phyloP scores from a whole-genome alignment of 2,888 invertebrate genomes.

The Euzophera pinguis region DNA sequence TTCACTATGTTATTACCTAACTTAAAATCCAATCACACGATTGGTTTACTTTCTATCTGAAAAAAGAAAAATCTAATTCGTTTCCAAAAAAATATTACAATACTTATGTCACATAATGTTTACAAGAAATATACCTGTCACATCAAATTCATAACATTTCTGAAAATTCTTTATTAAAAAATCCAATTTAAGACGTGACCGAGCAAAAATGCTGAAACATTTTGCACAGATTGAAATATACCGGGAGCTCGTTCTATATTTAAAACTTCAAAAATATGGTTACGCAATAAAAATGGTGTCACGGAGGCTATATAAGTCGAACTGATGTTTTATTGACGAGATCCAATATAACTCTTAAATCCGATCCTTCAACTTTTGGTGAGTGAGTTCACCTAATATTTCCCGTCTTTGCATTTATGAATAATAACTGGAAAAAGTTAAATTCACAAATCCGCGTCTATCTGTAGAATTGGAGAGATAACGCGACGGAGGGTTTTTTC shows the following conservation, averaged over 20 bases:
- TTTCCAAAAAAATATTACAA: too few relatives aligned
- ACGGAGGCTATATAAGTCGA: slow-evolving; percentile 21
- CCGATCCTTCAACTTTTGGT: slow-evolving; percentile 56
- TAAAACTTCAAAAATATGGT: background rate
- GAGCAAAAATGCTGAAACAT: too few relatives aligned
- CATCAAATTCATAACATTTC: background rate
- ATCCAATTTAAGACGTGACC: too few relatives aligned
- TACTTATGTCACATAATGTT: too few relatives aligned
- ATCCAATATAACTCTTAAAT: slow-evolving; percentile 49
- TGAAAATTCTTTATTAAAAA: too few relatives aligned
- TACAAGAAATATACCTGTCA: too few relatives aligned
- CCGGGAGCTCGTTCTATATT: background rate
- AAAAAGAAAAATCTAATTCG: too few relatives aligned
- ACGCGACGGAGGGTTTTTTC: slow-evolving; percentile 47
- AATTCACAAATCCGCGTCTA: slow-evolving; percentile 62
- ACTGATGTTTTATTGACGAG: slow-evolving; percentile 47
- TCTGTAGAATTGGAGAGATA: slow-evolving; percentile 65
- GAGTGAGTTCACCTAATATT: slow-evolving; percentile 65
- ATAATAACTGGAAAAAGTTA: slow-evolving; percentile 73
- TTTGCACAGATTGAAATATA: too few relatives aligned
- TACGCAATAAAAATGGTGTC: slow-evolving; percentile 5
- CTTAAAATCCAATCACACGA: too few relatives aligned
- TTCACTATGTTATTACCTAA: too few relatives aligned
- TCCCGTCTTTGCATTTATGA: slow-evolving; percentile 73
- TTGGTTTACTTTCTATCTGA: too few relatives aligned